phyloP scores from a whole-genome alignment of 2,888 invertebrate genomes.

The Nysson spinosus region DNA sequence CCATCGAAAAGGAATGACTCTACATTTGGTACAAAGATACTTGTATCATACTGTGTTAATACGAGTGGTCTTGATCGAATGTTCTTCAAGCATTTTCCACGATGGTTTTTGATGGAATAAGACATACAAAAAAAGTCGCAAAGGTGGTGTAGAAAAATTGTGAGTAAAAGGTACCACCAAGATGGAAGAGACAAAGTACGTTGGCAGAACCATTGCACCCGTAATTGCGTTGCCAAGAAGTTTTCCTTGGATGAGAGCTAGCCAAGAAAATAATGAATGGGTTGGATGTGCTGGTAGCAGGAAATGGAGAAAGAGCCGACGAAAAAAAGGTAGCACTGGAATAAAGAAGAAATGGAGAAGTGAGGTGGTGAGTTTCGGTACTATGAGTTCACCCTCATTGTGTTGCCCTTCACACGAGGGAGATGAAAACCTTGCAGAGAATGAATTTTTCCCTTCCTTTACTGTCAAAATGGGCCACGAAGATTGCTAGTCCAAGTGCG shows the following conservation, averaged over 20 bases:
- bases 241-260: constrained; percentile 73
- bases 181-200: constrained; percentile 10
- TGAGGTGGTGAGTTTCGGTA: constrained; percentile 48
- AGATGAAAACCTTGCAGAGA: constrained; percentile 55
- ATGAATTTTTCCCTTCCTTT: constrained; percentile 55
- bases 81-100: no score
- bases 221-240: constrained; percentile 77
- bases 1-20: no score
- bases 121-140: no score
- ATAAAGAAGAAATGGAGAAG: constrained; percentile 21
- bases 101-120: constrained; percentile 11
- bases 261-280: constrained; percentile 77
- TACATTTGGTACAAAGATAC: no score
- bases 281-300: constrained; percentile 51
- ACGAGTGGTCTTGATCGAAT: no score
- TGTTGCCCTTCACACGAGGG: constrained; percentile 55
- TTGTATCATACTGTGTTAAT: no score
- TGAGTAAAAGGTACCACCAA: constrained; percentile 24
- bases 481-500: constrained; percentile 45
- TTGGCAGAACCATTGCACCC: constrained; percentile 62
- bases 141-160: constrained; percentile 43
- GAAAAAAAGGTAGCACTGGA: constrained; percentile 15
- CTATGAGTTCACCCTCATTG: constrained; percentile 49
- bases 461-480: constrained; percentile 58
- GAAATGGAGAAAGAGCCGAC: not conserved